phyloP scores from a whole-genome alignment of 1,140 invertebrate species.

The Orchesella cincta region DNA sequence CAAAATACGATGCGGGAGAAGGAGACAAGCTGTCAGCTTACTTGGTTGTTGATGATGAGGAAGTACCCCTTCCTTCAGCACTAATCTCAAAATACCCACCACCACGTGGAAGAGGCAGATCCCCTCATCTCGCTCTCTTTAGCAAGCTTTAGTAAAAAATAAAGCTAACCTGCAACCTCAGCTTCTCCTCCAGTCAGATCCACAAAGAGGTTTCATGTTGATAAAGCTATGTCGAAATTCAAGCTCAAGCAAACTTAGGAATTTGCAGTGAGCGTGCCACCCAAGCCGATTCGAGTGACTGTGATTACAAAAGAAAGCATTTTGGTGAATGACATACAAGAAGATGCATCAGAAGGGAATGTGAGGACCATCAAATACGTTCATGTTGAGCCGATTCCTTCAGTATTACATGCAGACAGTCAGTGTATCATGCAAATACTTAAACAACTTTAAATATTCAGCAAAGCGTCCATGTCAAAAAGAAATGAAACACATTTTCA shows the following conservation, averaged over 20 bases:
- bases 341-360: background rate
- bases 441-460: too few relatives aligned
- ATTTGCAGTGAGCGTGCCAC: background rate
- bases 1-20: slow-evolving; percentile 10
- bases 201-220: background rate
- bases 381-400: slow-evolving; percentile 28
- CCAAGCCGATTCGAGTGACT: slow-evolving; percentile 45
- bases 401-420: too few relatives aligned
- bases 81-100: slow-evolving; percentile 16
- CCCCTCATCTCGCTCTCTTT: background rate
- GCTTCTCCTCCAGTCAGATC: too few relatives aligned
- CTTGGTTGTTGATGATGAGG: background rate
- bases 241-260: background rate
- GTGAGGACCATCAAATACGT: slow-evolving; percentile 23
- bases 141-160: background rate
- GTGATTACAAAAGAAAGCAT: slow-evolving; percentile 48
- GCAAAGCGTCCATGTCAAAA: too few relatives aligned
- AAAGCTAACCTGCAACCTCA: background rate
- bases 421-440: too few relatives aligned
- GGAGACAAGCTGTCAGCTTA: slow-evolving; percentile 5
- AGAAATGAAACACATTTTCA: too few relatives aligned
- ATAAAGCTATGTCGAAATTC: background rate
- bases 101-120: slow-evolving; percentile 6
- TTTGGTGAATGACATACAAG: background rate
- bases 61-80: background rate